phyloP scores from a whole-genome alignment of 2,113 vertebrate genomes.

The Podarcis raffonei region DNA sequence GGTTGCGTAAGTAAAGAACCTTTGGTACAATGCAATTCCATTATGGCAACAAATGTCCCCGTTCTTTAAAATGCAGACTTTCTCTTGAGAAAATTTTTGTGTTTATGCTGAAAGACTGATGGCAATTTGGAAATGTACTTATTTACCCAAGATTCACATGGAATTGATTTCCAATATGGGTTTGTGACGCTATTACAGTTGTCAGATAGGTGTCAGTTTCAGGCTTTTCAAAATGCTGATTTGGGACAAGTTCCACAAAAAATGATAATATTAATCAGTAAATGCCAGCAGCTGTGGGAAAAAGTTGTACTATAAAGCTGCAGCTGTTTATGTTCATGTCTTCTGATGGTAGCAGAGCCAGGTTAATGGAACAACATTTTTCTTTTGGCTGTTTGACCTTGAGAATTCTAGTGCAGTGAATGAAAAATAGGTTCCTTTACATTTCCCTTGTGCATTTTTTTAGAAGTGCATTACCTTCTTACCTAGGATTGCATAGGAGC shows the following conservation, averaged over 20 bases:
- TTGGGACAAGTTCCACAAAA: background rate
- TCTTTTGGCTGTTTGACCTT: background rate
- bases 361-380: background rate
- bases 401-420: background rate
- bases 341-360: conserved; percentile 16
- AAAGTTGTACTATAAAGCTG: conserved; percentile 27
- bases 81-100: background rate
- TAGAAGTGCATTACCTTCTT: background rate
- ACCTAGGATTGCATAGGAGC: background rate
- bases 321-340: conserved; percentile 17
- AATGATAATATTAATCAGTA: background rate
- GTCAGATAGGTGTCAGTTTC: conserved; percentile 14
- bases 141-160: conserved; percentile 18
- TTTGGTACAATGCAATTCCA: background rate
- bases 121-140: background rate
- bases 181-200: conserved; percentile 17
- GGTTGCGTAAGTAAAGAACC: conserved; percentile 87
- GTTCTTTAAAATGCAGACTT: background rate
- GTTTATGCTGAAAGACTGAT: background rate
- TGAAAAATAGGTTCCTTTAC: background rate
- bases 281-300: background rate
- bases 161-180: accelerated
- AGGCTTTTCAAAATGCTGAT: background rate
- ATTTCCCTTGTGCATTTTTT: background rate
- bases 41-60: background rate